Conservation (phyloP, 2,888 invertebrate genomes). For the Pemphredon lugubris region DNA sequence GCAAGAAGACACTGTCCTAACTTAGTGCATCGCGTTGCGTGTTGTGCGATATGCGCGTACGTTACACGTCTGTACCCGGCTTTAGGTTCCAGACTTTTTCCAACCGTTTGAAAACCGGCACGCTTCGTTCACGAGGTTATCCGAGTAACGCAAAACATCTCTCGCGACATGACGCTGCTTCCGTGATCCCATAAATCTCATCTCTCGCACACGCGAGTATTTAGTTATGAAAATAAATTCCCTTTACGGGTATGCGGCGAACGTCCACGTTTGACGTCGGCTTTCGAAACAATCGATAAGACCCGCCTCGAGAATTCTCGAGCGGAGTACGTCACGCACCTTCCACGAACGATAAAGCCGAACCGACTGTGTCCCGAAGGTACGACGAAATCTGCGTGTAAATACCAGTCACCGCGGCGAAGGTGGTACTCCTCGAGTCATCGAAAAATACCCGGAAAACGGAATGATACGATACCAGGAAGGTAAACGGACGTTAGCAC, state of each 20-base stretch:
- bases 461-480: neutral
- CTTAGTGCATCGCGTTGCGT: too few relatives aligned
- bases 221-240: slow-evolving; percentile 21
- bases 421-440: slow-evolving; percentile 4
- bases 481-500: neutral
- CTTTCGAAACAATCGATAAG: slow-evolving; percentile 65
- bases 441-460: slow-evolving; percentile 33
- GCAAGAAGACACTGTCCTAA: too few relatives aligned
- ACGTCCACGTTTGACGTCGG: slow-evolving; percentile 24
- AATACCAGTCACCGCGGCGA: slow-evolving; percentile 4
- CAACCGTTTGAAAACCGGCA: too few relatives aligned
- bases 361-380: slow-evolving; percentile 30
- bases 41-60: too few relatives aligned
- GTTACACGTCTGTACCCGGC: too few relatives aligned
- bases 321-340: slow-evolving; percentile 60
- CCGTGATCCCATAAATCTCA: neutral
- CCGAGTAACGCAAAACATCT: slow-evolving; percentile 17
- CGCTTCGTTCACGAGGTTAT: too few relatives aligned
- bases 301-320: slow-evolving; percentile 54
- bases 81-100: too few relatives aligned
- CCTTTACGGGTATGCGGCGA: slow-evolving; percentile 3
- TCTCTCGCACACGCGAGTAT: neutral
- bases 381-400: slow-evolving; percentile 48
- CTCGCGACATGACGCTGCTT: neutral
- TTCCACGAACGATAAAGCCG: slow-evolving; percentile 62